Evolutionary conservation across 2,888 invertebrate species (phyloP).

Genomic region (Diaphora mendica): DNA sequence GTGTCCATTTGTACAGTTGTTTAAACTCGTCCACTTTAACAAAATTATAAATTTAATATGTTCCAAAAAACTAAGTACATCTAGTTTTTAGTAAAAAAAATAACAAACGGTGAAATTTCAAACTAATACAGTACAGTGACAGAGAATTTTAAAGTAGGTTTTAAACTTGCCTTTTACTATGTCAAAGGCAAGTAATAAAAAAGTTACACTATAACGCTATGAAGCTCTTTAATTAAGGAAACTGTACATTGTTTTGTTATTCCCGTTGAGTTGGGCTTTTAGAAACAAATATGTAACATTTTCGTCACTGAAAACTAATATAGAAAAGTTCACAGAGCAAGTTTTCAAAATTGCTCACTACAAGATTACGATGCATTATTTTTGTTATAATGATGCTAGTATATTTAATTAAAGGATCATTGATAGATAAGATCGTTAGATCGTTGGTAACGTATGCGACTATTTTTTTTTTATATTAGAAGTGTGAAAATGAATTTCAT

Average conservation of each 20-base stretch:
- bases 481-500: too few species aligned
- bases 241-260: not conserved
- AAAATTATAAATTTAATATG: not conserved
- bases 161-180: not conserved
- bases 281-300: not conserved
- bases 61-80: not conserved
- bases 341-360: too few species aligned
- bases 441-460: too few species aligned
- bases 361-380: too few species aligned
- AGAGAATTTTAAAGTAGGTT: not conserved
- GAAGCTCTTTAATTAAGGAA: not conserved
- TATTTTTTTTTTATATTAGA: too few species aligned
- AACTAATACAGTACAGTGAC: not conserved
- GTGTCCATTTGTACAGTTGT: not conserved
- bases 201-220: not conserved
- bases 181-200: not conserved
- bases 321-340: not conserved
- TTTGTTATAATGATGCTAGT: too few species aligned
- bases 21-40: slow-evolving; percentile 1
- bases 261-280: not conserved
- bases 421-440: too few species aligned
- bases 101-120: not conserved
- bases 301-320: not conserved
- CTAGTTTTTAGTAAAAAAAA: not conserved
- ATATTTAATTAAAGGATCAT: too few species aligned